phyloP scores from a whole-genome alignment of 2,888 invertebrate genomes.

The Girardia tigrina region DNA sequence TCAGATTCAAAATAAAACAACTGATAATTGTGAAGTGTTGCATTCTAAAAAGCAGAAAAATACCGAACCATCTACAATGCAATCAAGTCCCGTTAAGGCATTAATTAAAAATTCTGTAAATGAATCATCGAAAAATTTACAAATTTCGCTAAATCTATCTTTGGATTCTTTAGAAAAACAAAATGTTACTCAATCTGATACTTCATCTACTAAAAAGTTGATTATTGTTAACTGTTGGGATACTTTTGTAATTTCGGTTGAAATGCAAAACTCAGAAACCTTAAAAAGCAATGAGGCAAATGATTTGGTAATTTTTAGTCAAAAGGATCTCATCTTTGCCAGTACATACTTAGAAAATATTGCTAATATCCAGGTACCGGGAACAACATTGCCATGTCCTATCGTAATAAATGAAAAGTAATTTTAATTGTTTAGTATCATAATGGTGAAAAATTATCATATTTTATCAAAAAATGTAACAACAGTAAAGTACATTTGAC shows the following conservation, averaged over 20 bases:
- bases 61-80: too few species aligned
- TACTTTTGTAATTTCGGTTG: not conserved
- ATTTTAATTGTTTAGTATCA: too few species aligned
- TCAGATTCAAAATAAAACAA: too few species aligned
- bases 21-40: too few species aligned
- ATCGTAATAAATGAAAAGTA: not conserved
- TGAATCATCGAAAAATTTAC: not conserved
- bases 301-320: not conserved
- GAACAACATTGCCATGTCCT: not conserved
- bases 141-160: not conserved
- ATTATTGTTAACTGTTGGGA: not conserved
- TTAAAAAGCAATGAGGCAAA: not conserved
- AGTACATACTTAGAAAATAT: not conserved
- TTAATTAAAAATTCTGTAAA: not conserved
- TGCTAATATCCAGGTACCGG: not conserved
- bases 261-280: not conserved
- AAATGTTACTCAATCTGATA: too few species aligned
- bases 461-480: too few species aligned
- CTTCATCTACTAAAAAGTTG: not conserved
- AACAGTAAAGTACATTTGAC: too few species aligned
- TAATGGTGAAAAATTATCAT: too few species aligned
- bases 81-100: too few species aligned
- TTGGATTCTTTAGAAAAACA: not conserved
- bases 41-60: too few species aligned
- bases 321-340: not conserved